Base-by-base conservation (phyloP, 2,113 vertebrate species). In the Notothenia coriiceps region DNA sequence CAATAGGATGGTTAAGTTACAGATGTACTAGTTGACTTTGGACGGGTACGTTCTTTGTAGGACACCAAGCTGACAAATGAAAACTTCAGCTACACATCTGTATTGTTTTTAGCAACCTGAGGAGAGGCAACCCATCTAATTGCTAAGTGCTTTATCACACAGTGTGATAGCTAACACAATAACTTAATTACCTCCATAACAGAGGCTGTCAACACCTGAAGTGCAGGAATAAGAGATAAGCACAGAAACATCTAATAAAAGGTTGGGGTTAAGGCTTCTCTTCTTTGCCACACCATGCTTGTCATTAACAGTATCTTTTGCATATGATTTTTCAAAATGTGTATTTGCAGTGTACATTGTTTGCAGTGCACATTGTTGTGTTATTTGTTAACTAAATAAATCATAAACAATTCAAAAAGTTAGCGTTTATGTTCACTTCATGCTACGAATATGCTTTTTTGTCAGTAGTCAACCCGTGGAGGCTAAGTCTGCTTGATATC, bases 401-500 rank as follows among this genome's bases (percentile, higher is more conserved):
- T 49, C 0, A 57, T 0, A 49, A 22, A 15, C 4, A 70, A 11
- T 55, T 33, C 20, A 25, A 59, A 33, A 59, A 33, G 25, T 33
- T 59, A 17, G 22, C 13, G 33, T 59, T n/a, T 4, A 1, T 2
- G 17, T 18, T 66, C 47, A 46, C 55, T 18, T 54, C 35, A 44
- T 67, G 33, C 17, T 20, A 11, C 25, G 18, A 47, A 51, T 25
- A 63, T 67, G 20, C 52, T 62, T 14, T 51, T 35, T 9, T 15
- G 5, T 20, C 9, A 43, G 33, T 0, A 4, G 6, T 44, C 10
- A 13, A 49, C 57, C 60, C 49, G 3, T 1, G 25, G 60, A 67
- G 80, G 66, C 47, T 47, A 14, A 43, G 9, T 47, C 72, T 18
- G 43, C 1, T 54, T 46, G 83, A 74, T 60, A 74, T 74, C 40